A percentile compares a stretch with the other conserved stretches of the same genome.
phyloP scores from a whole-genome alignment of 2,797 vertebrate genomes.

The Anomalospiza imberbis region DNA sequence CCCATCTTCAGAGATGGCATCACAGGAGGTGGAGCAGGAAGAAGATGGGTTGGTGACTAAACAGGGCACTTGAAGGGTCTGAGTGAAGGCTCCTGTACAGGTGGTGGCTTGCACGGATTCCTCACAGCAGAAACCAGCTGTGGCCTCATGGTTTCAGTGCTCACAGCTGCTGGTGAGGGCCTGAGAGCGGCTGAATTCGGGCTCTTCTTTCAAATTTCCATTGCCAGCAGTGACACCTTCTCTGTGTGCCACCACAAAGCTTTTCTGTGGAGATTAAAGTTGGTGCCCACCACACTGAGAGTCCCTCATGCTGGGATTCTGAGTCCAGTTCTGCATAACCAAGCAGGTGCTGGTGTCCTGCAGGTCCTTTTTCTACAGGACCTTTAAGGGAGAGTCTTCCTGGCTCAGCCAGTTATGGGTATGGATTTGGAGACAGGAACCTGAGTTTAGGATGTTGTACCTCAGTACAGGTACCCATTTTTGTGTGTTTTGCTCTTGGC shows the following conservation, averaged over 20 bases:
- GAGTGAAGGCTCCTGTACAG: background rate
- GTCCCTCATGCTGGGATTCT: background rate
- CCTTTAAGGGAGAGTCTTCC: background rate
- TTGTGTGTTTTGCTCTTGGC: background rate
- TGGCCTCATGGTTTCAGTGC: background rate
- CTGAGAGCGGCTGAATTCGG: background rate
- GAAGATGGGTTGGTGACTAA: background rate
- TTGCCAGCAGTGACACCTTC: background rate
- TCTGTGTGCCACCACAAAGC: background rate
- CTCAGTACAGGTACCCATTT: background rate
- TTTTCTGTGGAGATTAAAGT: background rate
- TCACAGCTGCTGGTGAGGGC: background rate
- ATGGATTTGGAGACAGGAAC: background rate
- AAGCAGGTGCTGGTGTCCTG: background rate
- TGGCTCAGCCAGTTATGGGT: background rate
- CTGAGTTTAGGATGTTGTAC: background rate
- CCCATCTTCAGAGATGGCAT: constrained; percentile 27
- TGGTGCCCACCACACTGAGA: background rate
- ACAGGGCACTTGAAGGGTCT: background rate
- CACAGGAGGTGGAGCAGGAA: constrained; percentile 16
- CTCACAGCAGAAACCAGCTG: background rate
- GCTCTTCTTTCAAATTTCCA: background rate
- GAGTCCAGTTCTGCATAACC: background rate
- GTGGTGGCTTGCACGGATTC: background rate
- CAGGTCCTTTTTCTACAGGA: background rate